Evolutionary conservation across 2,113 vertebrate species (phyloP), one percentile per base, ranked within the genome.

Genomic region (Panthera tigris): DNA sequence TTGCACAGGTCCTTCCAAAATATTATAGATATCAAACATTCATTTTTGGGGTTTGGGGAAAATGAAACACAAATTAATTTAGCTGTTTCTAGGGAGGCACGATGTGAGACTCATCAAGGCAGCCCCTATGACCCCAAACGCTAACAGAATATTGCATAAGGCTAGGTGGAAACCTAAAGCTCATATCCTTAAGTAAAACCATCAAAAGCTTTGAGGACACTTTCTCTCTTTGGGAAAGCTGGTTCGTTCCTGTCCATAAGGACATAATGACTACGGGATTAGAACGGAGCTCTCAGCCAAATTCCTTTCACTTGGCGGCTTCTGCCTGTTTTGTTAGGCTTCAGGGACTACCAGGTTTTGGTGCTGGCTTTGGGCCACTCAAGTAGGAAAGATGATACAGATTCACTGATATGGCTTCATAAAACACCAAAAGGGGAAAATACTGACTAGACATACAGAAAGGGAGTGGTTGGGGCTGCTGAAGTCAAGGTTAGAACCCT

Each of bases 391-490:
- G 73, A 84, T 80, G 85, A 96, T 79, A 82, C 11, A 78, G 52
- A 97, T 91, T 98, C 95, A 95, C 73, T 96, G 87, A 97, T 97
- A 98, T 92, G 98, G 98, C 97, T 98, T 98, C 97, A 97, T 97
- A 95, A 98, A 97, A 98, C 92, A 98, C 90, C 94, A 90, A 98
- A 97, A 94, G 94, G 96, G 97, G 97, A 97, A 97, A 98, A 98
- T 97, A 98, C 45, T 78, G 97, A 98, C 95, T 93, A 97, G 98
- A 98, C 97, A 89, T 87, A 95, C 66, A 97, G 93, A 96, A 96
- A 93, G 94, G 76, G 85, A 95, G 79, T 92, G 25, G 1, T 0
- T 84, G 96, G 97, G 97, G 97, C 86, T 88, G 95, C 81, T 96
- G 39, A 61, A 27, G 23, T 73, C 94, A 65, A n/a, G 63, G 73